Evolutionary conservation across 2,113 vertebrate species (phyloP), one percentile per base, ranked within the genome.

Genomic region (Semnornis frantzii): DNA sequence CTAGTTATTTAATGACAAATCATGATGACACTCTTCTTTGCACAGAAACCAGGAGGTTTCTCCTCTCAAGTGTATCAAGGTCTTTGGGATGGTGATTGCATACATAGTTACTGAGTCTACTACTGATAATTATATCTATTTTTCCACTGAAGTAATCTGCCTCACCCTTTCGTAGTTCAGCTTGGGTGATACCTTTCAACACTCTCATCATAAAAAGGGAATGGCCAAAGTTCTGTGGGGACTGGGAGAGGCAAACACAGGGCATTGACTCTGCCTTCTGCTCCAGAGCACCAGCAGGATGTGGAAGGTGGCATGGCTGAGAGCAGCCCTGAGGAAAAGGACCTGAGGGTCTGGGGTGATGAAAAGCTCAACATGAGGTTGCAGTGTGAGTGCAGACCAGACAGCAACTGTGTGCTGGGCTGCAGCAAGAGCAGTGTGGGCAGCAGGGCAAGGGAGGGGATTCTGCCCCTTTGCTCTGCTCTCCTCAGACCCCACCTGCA

Each of bases 171-270:
- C 14, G 27, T 39, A 91, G 75, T 91, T 91, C 91, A 91, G 1
- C 82, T 75, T 70, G 70, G 88, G 92, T 21, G 54, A 94, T 21
- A 55, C 54, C 79, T 96, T 85, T 97, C 87, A 92, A 82, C 82
- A 83, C 31, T 30, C 72, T 55, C 1, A 5, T 68, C 70, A 82
- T 85, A 42, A 46, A 93, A 93, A 59, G 83, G 87, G 82, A 91
- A 76, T 62, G 82, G 81, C 83, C 80, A 81, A 92, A 94, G 85
- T 94, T 73, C 94, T 73, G 80, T 4, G 3, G 50, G 52, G 50
- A 68, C 20, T 91, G 46, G 94, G 65, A 91, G 91, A 64, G 71
- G 66, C 7, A 16, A 64, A 23, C 2, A 2, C 46, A 4, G 5
- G 52, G 6, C 68, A 82, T 27, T 0, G 0, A 24, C 55, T 75